phyloP scores from a whole-genome alignment of 2,113 vertebrate genomes.

The Campylorhamphus procurvoides region DNA sequence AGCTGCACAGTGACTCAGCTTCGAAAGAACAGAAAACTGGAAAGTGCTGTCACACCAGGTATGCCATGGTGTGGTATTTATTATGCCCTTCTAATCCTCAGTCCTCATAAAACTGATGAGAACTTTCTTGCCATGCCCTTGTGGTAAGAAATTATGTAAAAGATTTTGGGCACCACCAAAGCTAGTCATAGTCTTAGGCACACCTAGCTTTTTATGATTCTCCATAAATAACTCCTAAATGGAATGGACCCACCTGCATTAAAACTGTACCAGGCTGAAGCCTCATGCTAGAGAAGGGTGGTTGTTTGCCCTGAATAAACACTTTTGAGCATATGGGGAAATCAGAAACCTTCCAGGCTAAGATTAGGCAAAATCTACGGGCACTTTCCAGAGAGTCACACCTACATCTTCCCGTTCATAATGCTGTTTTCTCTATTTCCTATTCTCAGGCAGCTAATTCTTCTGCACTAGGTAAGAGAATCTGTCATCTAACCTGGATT shows the following conservation, averaged over 20 bases:
- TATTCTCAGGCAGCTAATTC: background rate
- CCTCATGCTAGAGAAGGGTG: background rate
- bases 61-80: background rate
- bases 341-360: background rate
- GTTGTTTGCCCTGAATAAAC: background rate
- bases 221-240: background rate
- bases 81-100: background rate
- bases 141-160: slow-evolving; percentile 9
- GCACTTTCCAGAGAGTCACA: background rate
- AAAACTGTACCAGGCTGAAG: background rate
- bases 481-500: background rate
- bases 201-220: background rate
- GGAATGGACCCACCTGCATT: background rate
- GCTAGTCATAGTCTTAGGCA: background rate
- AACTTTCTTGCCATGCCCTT: background rate
- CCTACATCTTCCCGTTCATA: background rate
- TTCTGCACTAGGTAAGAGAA: background rate
- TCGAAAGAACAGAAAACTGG: background rate
- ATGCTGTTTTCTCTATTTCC: background rate
- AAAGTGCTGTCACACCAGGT: background rate
- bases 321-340: background rate
- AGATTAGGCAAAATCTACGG: background rate
- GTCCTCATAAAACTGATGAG: background rate
- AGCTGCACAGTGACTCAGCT: background rate
- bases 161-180: background rate